These are phyloP conservation scores for Nannospalax galili DNA, from an alignment of 2,113 vertebrate species.

Conservation along the genomic window DNA sequence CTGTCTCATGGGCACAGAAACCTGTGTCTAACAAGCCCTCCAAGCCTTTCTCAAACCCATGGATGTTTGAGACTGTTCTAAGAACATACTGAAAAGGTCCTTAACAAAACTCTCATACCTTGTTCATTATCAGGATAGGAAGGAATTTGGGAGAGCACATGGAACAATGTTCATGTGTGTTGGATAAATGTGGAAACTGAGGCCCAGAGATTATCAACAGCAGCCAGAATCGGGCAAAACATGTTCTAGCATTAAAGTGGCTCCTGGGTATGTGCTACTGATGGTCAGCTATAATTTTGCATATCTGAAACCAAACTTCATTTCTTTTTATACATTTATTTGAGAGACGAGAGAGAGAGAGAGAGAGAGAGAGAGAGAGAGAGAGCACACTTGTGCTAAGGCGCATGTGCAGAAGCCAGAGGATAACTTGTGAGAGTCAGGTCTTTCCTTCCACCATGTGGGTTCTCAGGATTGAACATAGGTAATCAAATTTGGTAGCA, in stretches of 20 bases:
- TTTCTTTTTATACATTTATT: background rate
- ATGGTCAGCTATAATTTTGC: background rate
- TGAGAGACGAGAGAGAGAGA: too few relatives aligned
- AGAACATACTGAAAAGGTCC: background rate
- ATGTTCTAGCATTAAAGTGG: background rate
- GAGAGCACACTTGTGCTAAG: background rate
- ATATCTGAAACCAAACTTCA: background rate
- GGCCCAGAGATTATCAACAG: background rate
- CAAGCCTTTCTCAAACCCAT: background rate
- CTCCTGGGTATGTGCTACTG: background rate
- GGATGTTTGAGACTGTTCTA: background rate
- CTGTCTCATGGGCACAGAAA: background rate
- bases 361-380: too few relatives aligned
- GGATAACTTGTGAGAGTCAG: background rate
- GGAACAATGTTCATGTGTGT: background rate
- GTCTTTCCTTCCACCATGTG: background rate
- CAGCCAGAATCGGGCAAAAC: background rate
- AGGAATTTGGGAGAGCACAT: background rate
- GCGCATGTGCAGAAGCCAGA: background rate
- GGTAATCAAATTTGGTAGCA: background rate
- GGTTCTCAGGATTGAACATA: background rate
- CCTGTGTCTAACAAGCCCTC: background rate
- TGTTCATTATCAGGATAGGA: background rate
- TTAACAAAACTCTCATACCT: background rate
- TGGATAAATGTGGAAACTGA: background rate